phyloP scores from a whole-genome alignment of 2,113 vertebrate genomes.

The Phrynosoma blainvillii region DNA sequence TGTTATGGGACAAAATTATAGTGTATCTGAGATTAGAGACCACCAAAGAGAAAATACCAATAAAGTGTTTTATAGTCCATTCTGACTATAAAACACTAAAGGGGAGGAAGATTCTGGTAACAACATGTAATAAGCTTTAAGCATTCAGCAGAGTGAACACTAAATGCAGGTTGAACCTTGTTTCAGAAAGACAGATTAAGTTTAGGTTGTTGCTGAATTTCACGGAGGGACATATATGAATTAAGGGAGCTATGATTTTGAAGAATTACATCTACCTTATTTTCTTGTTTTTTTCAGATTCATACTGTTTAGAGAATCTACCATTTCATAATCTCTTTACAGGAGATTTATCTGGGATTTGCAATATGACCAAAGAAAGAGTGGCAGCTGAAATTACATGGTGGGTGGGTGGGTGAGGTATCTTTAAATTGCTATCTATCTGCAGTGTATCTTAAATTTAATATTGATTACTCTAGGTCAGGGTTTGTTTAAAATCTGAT shows the following conservation, averaged over 20 bases:
- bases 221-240: fast-evolving
- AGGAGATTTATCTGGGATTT: slow-evolving; percentile 51
- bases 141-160: not conserved
- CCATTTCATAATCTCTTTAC: slow-evolving; percentile 40
- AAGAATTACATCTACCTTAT: slow-evolving; percentile 11
- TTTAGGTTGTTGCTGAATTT: not conserved
- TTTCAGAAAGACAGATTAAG: slow-evolving; percentile 9
- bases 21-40: not conserved
- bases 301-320: not conserved
- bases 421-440: slow-evolving; percentile 25
- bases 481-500: slow-evolving; percentile 43
- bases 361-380: slow-evolving; percentile 22
- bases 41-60: not conserved
- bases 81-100: not conserved
- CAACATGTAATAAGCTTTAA: not conserved
- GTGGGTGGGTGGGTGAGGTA: not conserved
- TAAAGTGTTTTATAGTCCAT: not conserved
- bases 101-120: not conserved
- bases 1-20: fast-evolving
- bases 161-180: not conserved
- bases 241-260: not conserved
- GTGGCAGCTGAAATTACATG: not conserved
- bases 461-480: slow-evolving; percentile 23
- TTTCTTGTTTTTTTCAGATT: slow-evolving; percentile 22
- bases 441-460: not conserved